Conservation (phyloP, 2,888 invertebrate species). For the Drosophila kambysellisi region DNA sequence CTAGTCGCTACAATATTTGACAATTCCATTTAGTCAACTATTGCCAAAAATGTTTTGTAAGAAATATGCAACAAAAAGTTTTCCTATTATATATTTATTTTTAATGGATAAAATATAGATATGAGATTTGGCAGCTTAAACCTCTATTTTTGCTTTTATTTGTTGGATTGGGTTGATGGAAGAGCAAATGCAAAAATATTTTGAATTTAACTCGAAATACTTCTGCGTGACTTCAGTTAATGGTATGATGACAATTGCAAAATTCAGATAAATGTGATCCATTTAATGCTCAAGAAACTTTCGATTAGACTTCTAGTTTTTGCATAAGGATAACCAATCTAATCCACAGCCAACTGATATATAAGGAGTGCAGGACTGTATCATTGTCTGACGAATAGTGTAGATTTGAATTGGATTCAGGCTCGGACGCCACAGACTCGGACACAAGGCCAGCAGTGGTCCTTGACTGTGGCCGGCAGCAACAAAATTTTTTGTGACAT, state of each 20-base stretch:
- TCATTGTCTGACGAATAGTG: slow-evolving; percentile 95
- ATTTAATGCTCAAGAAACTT: not conserved
- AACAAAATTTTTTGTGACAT: slow-evolving; percentile 96
- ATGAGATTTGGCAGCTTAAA: not conserved
- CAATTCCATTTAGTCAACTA: not conserved
- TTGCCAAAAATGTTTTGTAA: not conserved
- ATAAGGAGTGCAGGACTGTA: slow-evolving; percentile 98
- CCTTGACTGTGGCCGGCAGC: slow-evolving; percentile 96
- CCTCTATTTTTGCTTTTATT: not conserved
- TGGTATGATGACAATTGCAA: not conserved
- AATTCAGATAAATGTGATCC: not conserved
- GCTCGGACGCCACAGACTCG: slow-evolving; percentile 96
- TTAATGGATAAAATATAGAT: not conserved
- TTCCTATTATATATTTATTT: not conserved
- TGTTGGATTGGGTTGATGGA: not conserved
- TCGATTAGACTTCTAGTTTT: not conserved
- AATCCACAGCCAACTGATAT: slow-evolving; percentile 97
- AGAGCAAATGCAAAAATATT: not conserved
- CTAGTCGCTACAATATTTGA: slow-evolving; percentile 17
- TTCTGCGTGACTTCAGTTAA: not conserved
- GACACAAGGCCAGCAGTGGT: slow-evolving; percentile 97
- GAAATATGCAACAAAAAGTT: not conserved
- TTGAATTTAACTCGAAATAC: not conserved
- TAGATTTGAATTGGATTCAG: slow-evolving; percentile 96
- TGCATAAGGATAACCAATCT: not conserved